Evolutionary conservation across 2,797 vertebrate genomes (phyloP).

Genomic region (Distichodus sexfasciatus): DNA sequence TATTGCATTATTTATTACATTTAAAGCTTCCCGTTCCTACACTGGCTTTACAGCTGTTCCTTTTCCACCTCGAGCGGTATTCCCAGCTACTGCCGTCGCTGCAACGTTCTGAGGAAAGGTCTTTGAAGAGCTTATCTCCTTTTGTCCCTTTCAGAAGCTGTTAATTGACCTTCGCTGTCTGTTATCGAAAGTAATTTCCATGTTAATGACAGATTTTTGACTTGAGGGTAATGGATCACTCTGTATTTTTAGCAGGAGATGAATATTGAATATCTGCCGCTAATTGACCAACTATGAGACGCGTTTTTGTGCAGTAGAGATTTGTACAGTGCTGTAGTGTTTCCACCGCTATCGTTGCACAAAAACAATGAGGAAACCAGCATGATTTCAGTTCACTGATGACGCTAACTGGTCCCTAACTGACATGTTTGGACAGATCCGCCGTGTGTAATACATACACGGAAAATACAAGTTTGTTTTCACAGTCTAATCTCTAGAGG

Average conservation of each 20-base stretch:
- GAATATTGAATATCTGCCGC: background rate
- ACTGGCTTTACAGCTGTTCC: no score
- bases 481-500: constrained; percentile 25
- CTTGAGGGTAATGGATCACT: constrained; percentile 22
- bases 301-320: background rate
- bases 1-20: no score
- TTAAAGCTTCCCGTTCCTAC: no score
- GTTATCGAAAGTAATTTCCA: constrained; percentile 42
- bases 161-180: constrained; percentile 48
- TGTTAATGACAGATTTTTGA: constrained; percentile 35
- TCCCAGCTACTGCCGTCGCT: constrained; percentile 7
- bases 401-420: background rate
- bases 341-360: background rate
- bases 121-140: constrained; percentile 39
- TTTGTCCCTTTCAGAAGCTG: constrained; percentile 35
- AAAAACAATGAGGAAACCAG: background rate
- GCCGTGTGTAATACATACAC: constrained; percentile 5
- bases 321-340: no score
- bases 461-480: constrained; percentile 13
- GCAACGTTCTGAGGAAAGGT: constrained; percentile 25
- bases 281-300: background rate
- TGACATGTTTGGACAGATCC: background rate
- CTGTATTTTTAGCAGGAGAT: background rate
- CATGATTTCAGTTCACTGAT: no score
- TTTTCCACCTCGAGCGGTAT: constrained; percentile 1